Base-by-base conservation (phyloP, 1,140 invertebrate species). In the Nautilus pompilius region DNA sequence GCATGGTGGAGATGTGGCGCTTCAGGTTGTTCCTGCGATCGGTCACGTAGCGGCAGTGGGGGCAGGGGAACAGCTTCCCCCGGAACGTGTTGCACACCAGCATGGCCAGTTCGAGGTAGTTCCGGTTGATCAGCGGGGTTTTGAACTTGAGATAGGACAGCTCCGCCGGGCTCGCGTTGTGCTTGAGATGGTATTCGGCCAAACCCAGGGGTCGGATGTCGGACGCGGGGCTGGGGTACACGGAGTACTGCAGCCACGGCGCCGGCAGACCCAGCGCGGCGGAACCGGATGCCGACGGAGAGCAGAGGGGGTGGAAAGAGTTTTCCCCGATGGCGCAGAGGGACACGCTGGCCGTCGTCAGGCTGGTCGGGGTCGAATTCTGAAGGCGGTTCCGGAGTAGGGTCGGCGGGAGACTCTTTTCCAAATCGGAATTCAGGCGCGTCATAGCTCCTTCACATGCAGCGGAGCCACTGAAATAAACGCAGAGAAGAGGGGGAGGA, bases 21-120 rank as follows among this genome's bases (percentile, higher is more conserved):
- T 83, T 83, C 13, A 85, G 72, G 66, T 85, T 85, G 69, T 85
- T 85, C 30, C 82, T 67, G n/a, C 84, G 69, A 61, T 85, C 82
- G 0, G 84, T 84, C n/a, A 77, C 73, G 67, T 85, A 85, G 3
- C 77, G 66, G 58, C 84, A 85, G 61, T 81, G 76, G 0, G 77
- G 72, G 54, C 80, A 82, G 0, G 76, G 77, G 55, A 80, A 79
- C 6, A 80, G 62, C 59, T 80, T 82, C 8, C 76, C 75, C n/a
- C 77, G 63, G 54, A 79, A 79, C 8, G 77, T 79, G 59, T 78
- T 78, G 53, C 77, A 79, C 8, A 79, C 77, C 8, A 79, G 65
- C 77, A 79, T 79, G 20, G 77, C 77, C 15, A 79, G 63, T 54
- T 79, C 77, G 10, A 79, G 61, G 63, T 79, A 79, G 56, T 79